Percentiles rank a stretch among this genome's conserved stretches.
phyloP scores from a whole-genome alignment of 2,113 vertebrate species.

The Xenotilapia longispinis region DNA sequence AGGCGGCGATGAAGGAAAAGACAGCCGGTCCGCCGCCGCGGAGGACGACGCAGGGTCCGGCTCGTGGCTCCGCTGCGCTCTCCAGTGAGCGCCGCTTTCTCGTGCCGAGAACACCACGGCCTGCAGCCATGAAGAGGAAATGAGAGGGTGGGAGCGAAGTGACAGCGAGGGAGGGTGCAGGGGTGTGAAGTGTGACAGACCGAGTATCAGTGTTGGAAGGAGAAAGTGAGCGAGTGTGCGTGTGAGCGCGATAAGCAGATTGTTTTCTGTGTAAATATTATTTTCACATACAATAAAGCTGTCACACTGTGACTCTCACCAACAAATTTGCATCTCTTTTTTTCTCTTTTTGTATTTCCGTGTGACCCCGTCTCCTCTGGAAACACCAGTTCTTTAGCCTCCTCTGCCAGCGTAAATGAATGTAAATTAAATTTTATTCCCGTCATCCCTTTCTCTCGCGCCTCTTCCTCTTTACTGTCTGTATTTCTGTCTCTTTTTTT shows the following conservation, averaged over 20 bases:
- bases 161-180: slow-evolving; percentile 45
- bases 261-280: slow-evolving; percentile 68
- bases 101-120: slow-evolving; percentile 23
- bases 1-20: background rate
- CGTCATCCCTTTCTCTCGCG: background rate
- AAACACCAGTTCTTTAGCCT: slow-evolving; percentile 28
- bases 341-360: slow-evolving; percentile 18
- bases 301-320: slow-evolving; percentile 44
- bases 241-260: slow-evolving; percentile 35
- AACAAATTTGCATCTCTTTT: slow-evolving; percentile 37
- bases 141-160: slow-evolving; percentile 56
- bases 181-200: slow-evolving; percentile 56
- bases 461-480: background rate
- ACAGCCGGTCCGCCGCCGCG: background rate
- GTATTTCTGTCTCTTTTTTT: background rate
- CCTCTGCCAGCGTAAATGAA: slow-evolving; percentile 21
- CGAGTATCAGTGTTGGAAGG: slow-evolving; percentile 5
- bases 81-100: slow-evolving; percentile 61
- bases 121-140: slow-evolving; percentile 39
- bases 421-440: slow-evolving; percentile 44
- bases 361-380: background rate
- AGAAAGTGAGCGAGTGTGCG: background rate
- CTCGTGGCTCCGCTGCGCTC: slow-evolving; percentile 66
- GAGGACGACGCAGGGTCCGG: slow-evolving; percentile 21
- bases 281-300: slow-evolving; percentile 65